Conservation (phyloP, 2,888 invertebrate species). For the Clistopyga incitator region DNA sequence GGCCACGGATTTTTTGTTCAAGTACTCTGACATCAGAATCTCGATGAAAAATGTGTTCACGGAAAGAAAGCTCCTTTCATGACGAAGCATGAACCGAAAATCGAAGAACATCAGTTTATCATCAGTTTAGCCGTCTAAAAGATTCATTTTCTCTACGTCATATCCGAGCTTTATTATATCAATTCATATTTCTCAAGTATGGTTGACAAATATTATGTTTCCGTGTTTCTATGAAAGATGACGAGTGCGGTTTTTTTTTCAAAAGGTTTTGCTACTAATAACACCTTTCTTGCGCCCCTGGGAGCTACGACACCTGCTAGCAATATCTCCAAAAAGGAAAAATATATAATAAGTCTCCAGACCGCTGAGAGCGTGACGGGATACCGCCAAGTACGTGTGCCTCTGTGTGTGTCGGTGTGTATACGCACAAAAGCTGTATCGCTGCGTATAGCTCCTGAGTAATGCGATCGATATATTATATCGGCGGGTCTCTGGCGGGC, state of each 20-base stretch:
- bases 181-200: conserved; percentile 8
- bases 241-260: conserved; percentile 19
- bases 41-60: too few species aligned
- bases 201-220: conserved; percentile 14
- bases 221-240: conserved; percentile 15
- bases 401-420: conserved; percentile 19
- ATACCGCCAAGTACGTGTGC: conserved; percentile 40
- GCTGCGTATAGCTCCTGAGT: conserved; percentile 55
- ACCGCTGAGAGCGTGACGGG: conserved; percentile 45
- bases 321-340: conserved; percentile 50
- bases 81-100: too few species aligned
- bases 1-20: too few species aligned
- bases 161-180: conserved; percentile 14
- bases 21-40: too few species aligned
- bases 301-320: conserved; percentile 61
- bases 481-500: conserved; percentile 60
- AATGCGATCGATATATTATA: conserved; percentile 77
- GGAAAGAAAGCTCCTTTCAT: too few species aligned
- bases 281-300: conserved; percentile 33
- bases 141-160: conserved; percentile 38
- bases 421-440: conserved; percentile 61
- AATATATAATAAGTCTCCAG: conserved; percentile 60
- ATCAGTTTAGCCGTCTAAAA: conserved; percentile 23
- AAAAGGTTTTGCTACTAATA: conserved; percentile 17
- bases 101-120: conserved; percentile 27